Conservation (phyloP, 2,113 vertebrate genomes). For the Cyrtonyx montezumae region DNA sequence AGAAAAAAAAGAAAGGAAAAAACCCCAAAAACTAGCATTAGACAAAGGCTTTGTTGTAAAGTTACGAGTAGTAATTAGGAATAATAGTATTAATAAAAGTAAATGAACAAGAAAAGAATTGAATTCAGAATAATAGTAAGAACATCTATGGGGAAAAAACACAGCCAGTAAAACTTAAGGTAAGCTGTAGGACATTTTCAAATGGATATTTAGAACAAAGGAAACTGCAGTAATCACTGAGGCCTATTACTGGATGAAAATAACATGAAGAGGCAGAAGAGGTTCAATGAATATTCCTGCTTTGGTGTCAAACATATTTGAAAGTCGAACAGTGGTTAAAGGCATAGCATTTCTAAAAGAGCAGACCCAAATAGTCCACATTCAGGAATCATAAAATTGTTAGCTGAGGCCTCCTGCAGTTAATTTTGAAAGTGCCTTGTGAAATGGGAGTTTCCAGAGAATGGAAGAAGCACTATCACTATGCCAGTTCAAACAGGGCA, state of each 20-base stretch:
- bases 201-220: neutral
- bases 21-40: neutral
- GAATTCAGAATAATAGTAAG: neutral
- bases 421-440: neutral
- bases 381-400: neutral
- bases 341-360: neutral
- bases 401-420: neutral
- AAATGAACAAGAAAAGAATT: neutral
- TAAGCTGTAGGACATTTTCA: neutral
- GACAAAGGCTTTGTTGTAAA: neutral
- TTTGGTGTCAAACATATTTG: neutral
- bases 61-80: neutral
- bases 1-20: neutral
- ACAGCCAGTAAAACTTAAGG: neutral
- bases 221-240: neutral
- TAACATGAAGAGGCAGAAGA: neutral
- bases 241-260: neutral
- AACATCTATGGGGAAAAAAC: neutral
- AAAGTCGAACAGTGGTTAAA: neutral
- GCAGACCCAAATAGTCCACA: neutral
- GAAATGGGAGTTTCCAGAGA: slow-evolving; percentile 23
- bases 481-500: slow-evolving; percentile 50
- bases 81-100: neutral
- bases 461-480: neutral
- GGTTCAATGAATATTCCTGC: neutral